A percentile compares a stretch with the other conserved stretches of the same genome.
These are phyloP conservation scores for Eupithecia dodoneata DNA, from an alignment of 2,888 invertebrate species.

Conservation along the genomic window DNA sequence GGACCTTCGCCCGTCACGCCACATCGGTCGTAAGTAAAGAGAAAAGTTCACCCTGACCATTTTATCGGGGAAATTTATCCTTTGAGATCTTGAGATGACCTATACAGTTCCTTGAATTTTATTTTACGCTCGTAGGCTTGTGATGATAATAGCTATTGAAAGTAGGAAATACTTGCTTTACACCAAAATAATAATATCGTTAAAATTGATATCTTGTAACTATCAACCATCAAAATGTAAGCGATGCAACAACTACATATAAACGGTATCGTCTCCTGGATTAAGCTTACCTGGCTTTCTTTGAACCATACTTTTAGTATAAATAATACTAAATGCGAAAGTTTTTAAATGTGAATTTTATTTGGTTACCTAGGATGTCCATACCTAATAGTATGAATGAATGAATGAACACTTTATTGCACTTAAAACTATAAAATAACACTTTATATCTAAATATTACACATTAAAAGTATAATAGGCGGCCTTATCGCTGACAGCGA, in stretches of 20 bases:
- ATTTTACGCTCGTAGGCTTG: neutral
- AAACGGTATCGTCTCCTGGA: neutral
- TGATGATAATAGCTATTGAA: neutral
- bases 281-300: neutral
- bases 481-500: too few species aligned
- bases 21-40: neutral
- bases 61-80: conserved; percentile 1
- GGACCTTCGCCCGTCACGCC: too few species aligned
- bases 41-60: neutral
- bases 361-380: too few species aligned
- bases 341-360: too few species aligned
- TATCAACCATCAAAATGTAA: neutral
- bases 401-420: too few species aligned
- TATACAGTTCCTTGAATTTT: conserved; percentile 14
- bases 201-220: neutral
- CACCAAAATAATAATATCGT: neutral
- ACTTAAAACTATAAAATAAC: too few species aligned
- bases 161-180: neutral
- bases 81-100: conserved; percentile 10
- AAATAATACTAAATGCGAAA: too few species aligned
- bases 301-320: neutral
- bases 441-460: too few species aligned
- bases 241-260: neutral
- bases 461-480: too few species aligned
- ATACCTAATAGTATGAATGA: too few species aligned